Conservation (phyloP, 23 tunicate species). For the Aplidium turbinatum region DNA sequence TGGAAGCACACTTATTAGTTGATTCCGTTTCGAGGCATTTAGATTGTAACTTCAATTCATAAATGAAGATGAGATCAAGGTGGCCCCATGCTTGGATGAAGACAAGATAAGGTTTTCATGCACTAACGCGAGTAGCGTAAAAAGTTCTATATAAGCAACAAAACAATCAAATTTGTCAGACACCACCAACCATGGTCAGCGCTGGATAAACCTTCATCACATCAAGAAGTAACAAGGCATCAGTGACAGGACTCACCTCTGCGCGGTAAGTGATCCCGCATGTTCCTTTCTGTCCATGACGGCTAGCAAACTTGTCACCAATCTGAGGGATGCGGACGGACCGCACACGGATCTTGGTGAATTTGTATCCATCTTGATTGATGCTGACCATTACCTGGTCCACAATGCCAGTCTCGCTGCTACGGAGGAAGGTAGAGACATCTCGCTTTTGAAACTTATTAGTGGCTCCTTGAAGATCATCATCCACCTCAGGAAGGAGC, state of each 20-base stretch:
- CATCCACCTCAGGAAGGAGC: conserved; percentile 86
- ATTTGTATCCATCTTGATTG: conserved; percentile 98
- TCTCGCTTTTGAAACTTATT: conserved; percentile 80
- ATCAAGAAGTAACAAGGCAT: no score
- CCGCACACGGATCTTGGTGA: conserved; percentile 92
- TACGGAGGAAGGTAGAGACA: conserved; percentile 87
- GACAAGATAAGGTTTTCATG: no score
- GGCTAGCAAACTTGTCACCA: conserved; percentile 98
- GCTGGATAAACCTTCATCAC: no score
- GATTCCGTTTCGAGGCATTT: no score
- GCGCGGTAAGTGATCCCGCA: conserved; percentile 94
- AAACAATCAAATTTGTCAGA: no score
- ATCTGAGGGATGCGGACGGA: conserved; percentile 97
- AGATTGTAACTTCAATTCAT: no score
- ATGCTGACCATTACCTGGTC: conserved; percentile 99
- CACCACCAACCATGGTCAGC: no score
- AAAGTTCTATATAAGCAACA: no score
- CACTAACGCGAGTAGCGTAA: no score
- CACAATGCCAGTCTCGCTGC: conserved; percentile 98
- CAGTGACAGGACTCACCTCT: conserved; percentile 69
- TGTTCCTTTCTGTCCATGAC: conserved; percentile 99
- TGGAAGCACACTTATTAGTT: no score
- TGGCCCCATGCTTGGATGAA: no score
- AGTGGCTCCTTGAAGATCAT: conserved; percentile 84
- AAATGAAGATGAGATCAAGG: no score